These are phyloP conservation scores for Microtus richardsoni DNA, from an alignment of 2,113 vertebrate genomes.

Conservation along the genomic window DNA sequence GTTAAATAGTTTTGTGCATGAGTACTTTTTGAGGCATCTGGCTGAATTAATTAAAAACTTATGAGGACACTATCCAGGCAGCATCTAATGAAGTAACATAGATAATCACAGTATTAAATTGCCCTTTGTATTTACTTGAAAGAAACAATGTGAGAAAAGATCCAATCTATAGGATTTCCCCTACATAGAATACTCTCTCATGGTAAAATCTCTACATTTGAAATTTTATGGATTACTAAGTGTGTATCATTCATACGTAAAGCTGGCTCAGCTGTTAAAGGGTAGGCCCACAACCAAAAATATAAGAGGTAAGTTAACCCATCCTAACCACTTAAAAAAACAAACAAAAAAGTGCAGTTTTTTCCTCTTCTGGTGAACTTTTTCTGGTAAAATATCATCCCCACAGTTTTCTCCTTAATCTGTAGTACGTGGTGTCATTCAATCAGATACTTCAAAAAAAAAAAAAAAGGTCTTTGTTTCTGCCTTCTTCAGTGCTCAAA, in stretches of 20 bases:
- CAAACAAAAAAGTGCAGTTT: background rate
- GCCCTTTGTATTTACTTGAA: background rate
- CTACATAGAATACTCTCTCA: background rate
- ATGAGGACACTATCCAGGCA: background rate
- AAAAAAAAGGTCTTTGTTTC: background rate
- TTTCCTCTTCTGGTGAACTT: background rate
- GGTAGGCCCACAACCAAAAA: background rate
- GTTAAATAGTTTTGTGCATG: background rate
- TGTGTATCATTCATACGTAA: background rate
- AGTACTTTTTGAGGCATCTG: background rate
- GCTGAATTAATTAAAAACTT: background rate
- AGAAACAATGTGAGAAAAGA: conserved; percentile 1
- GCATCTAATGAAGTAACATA: background rate
- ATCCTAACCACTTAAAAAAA: background rate
- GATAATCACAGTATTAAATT: background rate
- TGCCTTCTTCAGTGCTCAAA: background rate
- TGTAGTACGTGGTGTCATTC: background rate
- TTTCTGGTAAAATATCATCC: background rate
- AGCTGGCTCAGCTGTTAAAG: background rate
- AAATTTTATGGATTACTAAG: background rate
- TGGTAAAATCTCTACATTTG: conserved; percentile 21
- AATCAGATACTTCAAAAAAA: background rate
- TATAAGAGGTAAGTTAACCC: background rate
- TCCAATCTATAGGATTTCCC: background rate
- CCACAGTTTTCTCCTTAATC: background rate